Percentiles rank a stretch among this genome's conserved stretches.
Evolutionary conservation across 23 tunicate genomes (phyloP).

Genomic region (Aplidium turbinatum): DNA sequence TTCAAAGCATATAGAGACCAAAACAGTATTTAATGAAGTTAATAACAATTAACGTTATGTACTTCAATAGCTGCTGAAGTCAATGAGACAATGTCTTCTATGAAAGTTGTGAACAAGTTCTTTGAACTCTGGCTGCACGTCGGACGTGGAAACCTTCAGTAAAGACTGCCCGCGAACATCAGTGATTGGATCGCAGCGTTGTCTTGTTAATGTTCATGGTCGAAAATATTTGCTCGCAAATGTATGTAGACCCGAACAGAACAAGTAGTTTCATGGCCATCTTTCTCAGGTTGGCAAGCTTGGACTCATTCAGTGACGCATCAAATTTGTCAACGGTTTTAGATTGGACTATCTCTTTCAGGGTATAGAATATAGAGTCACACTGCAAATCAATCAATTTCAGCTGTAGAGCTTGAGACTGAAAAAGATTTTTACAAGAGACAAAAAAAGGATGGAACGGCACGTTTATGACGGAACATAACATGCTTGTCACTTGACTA

Average conservation of each 20-base stretch:
- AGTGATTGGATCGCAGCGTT: slow-evolving; percentile 64
- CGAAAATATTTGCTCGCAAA: slow-evolving; percentile 79
- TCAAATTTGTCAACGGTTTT: slow-evolving; percentile 70
- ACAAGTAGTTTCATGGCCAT: slow-evolving; percentile 85
- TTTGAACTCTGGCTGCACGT: slow-evolving; percentile 74
- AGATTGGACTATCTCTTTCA: slow-evolving; percentile 65
- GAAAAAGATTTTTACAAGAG: too few relatives aligned
- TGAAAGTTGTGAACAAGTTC: slow-evolving; percentile 73
- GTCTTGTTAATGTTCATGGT: slow-evolving; percentile 74
- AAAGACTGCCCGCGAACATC: slow-evolving; percentile 72
- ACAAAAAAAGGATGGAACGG: too few relatives aligned
- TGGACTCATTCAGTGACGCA: slow-evolving; percentile 66
- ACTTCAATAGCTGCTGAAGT: slow-evolving; percentile 61
- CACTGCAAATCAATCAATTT: slow-evolving; percentile 59
- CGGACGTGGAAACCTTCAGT: slow-evolving; percentile 63
- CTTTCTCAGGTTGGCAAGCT: slow-evolving; percentile 80
- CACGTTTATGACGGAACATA: too few relatives aligned
- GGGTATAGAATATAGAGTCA: slow-evolving; percentile 57
- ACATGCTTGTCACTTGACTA: too few relatives aligned
- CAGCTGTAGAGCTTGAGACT: slow-evolving; percentile 80
- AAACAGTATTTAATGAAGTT: too few relatives aligned
- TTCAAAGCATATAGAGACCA: too few relatives aligned
- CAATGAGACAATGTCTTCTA: slow-evolving; percentile 75
- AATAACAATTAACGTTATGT: too few relatives aligned
- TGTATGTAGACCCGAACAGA: slow-evolving; percentile 86